Base-by-base conservation (phyloP, 2,113 vertebrate species). In the Xiphophorus hellerii region DNA sequence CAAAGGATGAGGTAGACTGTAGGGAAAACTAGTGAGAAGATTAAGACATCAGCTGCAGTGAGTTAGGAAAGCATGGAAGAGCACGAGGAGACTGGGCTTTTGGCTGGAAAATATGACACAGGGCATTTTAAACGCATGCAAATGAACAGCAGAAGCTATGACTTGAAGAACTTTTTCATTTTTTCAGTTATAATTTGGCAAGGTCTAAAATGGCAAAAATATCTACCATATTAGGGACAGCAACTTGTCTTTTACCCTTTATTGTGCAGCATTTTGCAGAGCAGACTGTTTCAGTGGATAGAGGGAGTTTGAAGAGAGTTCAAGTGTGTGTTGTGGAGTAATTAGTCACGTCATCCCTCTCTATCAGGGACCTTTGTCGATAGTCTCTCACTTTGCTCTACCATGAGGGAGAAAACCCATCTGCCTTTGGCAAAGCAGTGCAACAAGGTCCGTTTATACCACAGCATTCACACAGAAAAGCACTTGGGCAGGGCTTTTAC, bases 41-140 rank as follows among this genome's bases (percentile, higher is more conserved):
- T 86, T 77, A 79, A 85, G 82, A 86, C 73, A 70, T 87, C 72
- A 75, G 58, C 63, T 48, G 67, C 27, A 65, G 79, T 58, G 69
- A 66, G 30, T 72, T 80, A 25, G 39, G n/a, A 62, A 62, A 62
- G 71, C 35, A 62, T 69, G 58, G 58, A 71, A 22, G 37, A 66
- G 39, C 28, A 3, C 3, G 31, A 10, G 39, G 22, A 62, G 62
- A 66, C 39, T 65, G 33, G 5, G 4, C 54, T 10, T 37, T 17
- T 27, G 20, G 74, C 10, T 63, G 39, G 13, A 61, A n/a, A 3
- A 15, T 25, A 12, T 62, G 66, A 64, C 65, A 60, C 4, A 20
- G 6, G 0, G 11, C 31, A 67, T 30, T 48, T 64, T 68, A 48
- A 69, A 63, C 31, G 31, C 33, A 37, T 70, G 13, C 29, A 35